A percentile compares a stretch with the other conserved stretches of the same genome.
These are phyloP conservation scores for Crocallis elinguaria DNA, from an alignment of 2,888 invertebrate species.

Conservation along the genomic window DNA sequence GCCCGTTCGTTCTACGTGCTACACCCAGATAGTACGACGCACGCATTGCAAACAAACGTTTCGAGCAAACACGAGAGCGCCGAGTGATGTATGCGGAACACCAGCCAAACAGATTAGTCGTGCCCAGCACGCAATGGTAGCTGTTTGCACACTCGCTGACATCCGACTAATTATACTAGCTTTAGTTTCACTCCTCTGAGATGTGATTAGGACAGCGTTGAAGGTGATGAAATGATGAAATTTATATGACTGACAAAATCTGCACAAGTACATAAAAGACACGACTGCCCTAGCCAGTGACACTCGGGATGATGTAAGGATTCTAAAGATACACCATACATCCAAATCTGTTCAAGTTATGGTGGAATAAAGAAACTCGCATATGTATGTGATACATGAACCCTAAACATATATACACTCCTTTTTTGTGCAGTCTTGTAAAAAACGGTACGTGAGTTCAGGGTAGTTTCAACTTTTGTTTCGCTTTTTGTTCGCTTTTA, in stretches of 20 bases:
- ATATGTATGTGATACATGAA: no score
- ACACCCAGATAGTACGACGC: conserved; percentile 3
- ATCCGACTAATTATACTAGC: conserved; percentile 2
- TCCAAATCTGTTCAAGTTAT: no score
- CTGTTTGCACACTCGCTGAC: conserved; percentile 14
- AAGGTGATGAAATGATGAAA: not conserved
- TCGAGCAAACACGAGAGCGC: conserved; percentile 1
- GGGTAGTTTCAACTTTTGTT: no score
- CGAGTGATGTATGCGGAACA: conserved; percentile 5
- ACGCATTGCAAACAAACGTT: conserved; percentile 17
- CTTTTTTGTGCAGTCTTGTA: no score
- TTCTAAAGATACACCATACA: no score
- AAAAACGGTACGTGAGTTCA: no score
- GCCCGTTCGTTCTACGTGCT: not conserved
- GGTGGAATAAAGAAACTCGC: no score
- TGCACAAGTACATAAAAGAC: no score
- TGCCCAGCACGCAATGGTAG: conserved; percentile 8
- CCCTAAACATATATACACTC: no score
- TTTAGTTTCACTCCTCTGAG: not conserved
- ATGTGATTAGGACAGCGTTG: not conserved
- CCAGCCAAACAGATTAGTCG: conserved; percentile 20
- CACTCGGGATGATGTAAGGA: no score
- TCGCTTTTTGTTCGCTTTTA: not conserved
- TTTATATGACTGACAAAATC: no score
- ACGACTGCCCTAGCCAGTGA: no score